phyloP scores from a whole-genome alignment of 2,113 vertebrate species.

The Pomatostomus ruficeps region DNA sequence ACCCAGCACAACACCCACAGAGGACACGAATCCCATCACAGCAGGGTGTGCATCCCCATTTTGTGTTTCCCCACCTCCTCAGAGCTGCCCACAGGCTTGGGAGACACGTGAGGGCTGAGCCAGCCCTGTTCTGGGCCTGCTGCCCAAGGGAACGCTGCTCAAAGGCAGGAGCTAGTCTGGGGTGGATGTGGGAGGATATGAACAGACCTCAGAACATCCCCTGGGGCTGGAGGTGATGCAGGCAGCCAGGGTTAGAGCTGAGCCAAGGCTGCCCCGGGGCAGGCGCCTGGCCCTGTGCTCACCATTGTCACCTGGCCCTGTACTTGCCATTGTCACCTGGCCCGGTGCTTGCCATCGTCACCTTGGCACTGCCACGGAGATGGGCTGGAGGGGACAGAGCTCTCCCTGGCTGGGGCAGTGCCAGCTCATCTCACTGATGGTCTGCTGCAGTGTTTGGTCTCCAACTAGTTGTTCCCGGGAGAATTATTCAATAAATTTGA shows the following conservation, averaged over 20 bases:
- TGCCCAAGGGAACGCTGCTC: neutral
- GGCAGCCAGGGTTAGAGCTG: neutral
- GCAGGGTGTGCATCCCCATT: rapidly evolving
- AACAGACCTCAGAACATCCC: neutral
- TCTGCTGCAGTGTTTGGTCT: neutral
- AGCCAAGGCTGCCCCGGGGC: neutral
- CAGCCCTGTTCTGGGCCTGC: neutral
- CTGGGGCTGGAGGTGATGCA: neutral
- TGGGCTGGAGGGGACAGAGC: neutral
- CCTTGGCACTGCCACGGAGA: neutral
- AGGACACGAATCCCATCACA: rapidly evolving
- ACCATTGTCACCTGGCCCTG: neutral
- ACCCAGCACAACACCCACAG: rapidly evolving
- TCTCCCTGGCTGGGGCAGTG: rapidly evolving
- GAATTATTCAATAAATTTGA: slow-evolving; percentile 50
- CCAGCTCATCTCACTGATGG: neutral
- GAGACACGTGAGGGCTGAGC: neutral
- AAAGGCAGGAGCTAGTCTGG: neutral
- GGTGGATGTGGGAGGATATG: neutral
- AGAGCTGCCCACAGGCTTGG: neutral
- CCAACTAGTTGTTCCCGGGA: slow-evolving; percentile 4
- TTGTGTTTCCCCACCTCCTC: neutral
- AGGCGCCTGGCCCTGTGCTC: neutral
- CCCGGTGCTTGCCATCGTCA: neutral
- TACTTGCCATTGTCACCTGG: no score